A percentile compares a stretch with the other conserved stretches of the same genome.
These are phyloP conservation scores for Bovichtus diacanthus DNA, from an alignment of 2,797 vertebrate genomes.

Conservation along the genomic window DNA sequence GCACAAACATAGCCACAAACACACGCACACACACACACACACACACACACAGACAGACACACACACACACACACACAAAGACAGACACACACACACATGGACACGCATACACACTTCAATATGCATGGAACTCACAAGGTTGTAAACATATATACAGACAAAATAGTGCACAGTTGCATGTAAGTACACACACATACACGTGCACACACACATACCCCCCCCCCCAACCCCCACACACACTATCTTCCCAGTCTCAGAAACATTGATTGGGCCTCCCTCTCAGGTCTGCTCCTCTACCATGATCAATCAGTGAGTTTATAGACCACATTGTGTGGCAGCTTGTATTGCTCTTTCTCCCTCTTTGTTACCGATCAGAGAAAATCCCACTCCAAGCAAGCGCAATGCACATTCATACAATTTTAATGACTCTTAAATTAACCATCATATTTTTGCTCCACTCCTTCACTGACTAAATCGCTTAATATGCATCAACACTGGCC, in stretches of 20 bases:
- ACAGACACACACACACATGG: slow-evolving; percentile 1
- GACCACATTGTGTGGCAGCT: slow-evolving; percentile 85
- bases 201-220: slow-evolving; percentile 17
- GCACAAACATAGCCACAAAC: slow-evolving; percentile 34
- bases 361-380: slow-evolving; percentile 84
- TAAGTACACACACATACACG: slow-evolving; percentile 39
- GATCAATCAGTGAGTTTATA: slow-evolving; percentile 84
- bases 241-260: slow-evolving; percentile 44
- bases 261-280: slow-evolving; percentile 79
- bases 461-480: slow-evolving; percentile 92
- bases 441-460: slow-evolving; percentile 87
- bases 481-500: slow-evolving; percentile 91
- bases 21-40: slow-evolving; percentile 14
- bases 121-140: slow-evolving; percentile 68
- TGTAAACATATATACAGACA: slow-evolving; percentile 68
- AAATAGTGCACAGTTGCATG: slow-evolving; percentile 45
- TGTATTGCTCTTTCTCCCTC: slow-evolving; percentile 81
- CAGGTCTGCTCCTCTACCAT: slow-evolving; percentile 73
- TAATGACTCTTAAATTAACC: slow-evolving; percentile 94
- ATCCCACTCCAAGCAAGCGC: slow-evolving; percentile 87
- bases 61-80: slow-evolving; percentile 19
- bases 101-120: slow-evolving; percentile 37
- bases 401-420: slow-evolving; percentile 94
- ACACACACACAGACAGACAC: slow-evolving; percentile 12
- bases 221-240: slow-evolving; percentile 22